Conservation (phyloP, 1,140 invertebrate genomes). For the Bradynema listronoti region DNA sequence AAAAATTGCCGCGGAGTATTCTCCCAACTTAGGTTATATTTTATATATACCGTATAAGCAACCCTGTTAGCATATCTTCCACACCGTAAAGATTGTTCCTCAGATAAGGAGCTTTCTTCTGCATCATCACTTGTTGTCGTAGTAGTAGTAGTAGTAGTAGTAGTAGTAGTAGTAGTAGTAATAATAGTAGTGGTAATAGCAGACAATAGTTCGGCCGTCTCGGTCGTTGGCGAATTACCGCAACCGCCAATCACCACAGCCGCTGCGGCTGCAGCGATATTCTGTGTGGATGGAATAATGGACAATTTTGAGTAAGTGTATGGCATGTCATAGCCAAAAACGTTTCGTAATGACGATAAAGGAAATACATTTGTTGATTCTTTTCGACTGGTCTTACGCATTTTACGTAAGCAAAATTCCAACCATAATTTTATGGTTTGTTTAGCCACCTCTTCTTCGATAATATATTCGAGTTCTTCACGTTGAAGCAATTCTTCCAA, state of each 20-base stretch:
- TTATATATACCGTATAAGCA: no score
- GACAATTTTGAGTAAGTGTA: conserved; percentile 8
- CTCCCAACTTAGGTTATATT: no score
- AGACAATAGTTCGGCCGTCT: no score
- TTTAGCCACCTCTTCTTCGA: conserved; percentile 99
- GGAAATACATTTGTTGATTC: neutral
- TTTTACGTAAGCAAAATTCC: conserved; percentile 27
- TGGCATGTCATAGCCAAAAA: neutral
- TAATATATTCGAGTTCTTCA: conserved; percentile 97
- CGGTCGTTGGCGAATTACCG: no score
- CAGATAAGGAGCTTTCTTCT: no score
- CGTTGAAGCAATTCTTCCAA: conserved; percentile 91
- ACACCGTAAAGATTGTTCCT: no score
- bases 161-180: no score
- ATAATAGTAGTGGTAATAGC: no score
- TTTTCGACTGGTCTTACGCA: conserved; percentile 12
- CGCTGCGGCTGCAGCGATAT: neutral
- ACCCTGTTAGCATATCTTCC: no score
- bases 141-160: no score
- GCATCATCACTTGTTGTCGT: no score
- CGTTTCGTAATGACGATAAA: neutral
- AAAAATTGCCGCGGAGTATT: no score
- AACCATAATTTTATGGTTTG: conserved; percentile 57
- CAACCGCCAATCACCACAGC: neutral
- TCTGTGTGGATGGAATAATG: conserved; percentile 3